Conservation (phyloP, 2,797 vertebrate species). For the Vultur gryphus region DNA sequence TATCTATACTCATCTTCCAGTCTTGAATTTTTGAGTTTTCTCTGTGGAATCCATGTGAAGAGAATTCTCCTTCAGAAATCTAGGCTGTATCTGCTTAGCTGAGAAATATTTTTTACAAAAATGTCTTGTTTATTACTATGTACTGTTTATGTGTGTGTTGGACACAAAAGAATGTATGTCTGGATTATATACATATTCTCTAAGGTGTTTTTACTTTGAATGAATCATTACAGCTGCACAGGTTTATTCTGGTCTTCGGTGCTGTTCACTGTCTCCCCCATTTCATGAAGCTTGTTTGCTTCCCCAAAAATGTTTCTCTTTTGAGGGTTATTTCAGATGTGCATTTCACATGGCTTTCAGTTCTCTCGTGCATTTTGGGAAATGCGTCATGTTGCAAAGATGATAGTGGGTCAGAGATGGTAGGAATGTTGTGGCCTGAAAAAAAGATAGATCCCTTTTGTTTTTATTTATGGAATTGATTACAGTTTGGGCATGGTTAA, state of each 20-base stretch:
- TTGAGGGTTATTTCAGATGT: background rate
- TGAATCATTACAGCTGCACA: background rate
- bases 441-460: background rate
- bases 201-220: background rate
- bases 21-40: background rate
- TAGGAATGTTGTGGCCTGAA: background rate
- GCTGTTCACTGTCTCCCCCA: background rate
- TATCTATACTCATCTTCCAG: background rate
- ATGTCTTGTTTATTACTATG: background rate
- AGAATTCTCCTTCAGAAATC: background rate
- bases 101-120: background rate
- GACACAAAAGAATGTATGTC: background rate
- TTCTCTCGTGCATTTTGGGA: background rate
- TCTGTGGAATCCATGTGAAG: background rate
- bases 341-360: background rate
- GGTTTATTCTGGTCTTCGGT: background rate
- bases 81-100: background rate
- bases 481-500: background rate
- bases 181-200: background rate
- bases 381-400: background rate
- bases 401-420: background rate
- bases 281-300: background rate
- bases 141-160: background rate
- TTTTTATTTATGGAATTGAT: background rate
- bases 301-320: background rate